Evolutionary conservation across 2,888 invertebrate genomes (phyloP).

Genomic region (Adineta ricciae): DNA sequence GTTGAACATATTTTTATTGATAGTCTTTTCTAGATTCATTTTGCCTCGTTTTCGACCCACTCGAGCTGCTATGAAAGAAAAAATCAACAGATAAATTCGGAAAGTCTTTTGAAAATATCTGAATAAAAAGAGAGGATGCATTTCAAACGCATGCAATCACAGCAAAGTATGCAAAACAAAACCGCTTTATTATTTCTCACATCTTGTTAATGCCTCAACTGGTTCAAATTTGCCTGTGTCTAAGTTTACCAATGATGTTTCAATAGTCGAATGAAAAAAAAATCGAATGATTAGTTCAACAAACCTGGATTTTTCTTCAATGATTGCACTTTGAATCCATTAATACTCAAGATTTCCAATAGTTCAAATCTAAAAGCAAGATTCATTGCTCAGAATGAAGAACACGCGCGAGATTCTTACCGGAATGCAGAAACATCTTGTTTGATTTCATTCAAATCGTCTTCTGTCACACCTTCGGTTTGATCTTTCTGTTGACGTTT

Average conservation of each 20-base stretch:
- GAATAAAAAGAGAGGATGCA: neutral
- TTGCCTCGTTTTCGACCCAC: constrained; percentile 32
- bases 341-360: constrained; percentile 85
- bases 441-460: constrained; percentile 97
- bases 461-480: constrained; percentile 91
- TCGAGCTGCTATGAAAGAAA: neutral
- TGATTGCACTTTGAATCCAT: constrained; percentile 56
- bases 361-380: constrained; percentile 63
- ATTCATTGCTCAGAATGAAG: neutral
- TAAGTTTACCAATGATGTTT: neutral
- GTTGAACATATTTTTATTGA: constrained; percentile 33
- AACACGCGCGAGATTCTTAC: neutral
- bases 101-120: neutral
- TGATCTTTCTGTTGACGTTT: constrained; percentile 88
- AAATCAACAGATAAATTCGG: no score
- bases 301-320: constrained; percentile 32
- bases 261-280: no score
- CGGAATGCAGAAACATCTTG: constrained; percentile 96
- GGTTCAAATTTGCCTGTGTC: constrained; percentile 12
- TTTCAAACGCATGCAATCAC: no score
- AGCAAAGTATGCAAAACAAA: neutral
- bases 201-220: neutral
- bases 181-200: neutral
- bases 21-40: constrained; percentile 32
- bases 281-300: neutral